Evolutionary conservation across 2,113 vertebrate species (phyloP), one percentile per base, ranked within the genome.

Genomic region (Anas platyrhynchos): DNA sequence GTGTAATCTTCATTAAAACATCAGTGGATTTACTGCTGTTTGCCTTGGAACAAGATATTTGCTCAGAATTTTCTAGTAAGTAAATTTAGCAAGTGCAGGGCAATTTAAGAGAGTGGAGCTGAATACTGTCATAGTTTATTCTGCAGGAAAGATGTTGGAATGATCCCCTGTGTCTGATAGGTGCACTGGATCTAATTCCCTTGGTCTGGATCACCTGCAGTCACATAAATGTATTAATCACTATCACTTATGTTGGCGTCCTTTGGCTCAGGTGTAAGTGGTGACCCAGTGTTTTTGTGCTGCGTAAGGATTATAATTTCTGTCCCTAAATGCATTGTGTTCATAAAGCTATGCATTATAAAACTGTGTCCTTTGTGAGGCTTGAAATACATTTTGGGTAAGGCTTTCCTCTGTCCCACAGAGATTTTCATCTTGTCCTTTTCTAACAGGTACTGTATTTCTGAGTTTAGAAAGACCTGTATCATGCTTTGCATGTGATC

Each of bases 21-120:
- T 17, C 69, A 6, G 41, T 76, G 95, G 96, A 93, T 96, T 97
- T 95, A 73, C 76, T 43, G 72, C 46, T 75, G 23, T 76, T 80
- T 48, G 17, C 59, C 41, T 58, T 44, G 46, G 56, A 80, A 41
- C 26, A 29, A 88, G 81, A 22, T 78, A 29, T 82, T 81, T 85
- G 81, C 48, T 13, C 44, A 62, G 76, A 87, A 29, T 89, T 91
- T 96, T 87, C 83, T 73, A 63, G 83, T 78, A 74, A 89, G 87
- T 74, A 38, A 77, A 94, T 93, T 88, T 61, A 89, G 84, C 56
- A 69, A 78, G 59, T 56, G 78, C 81, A 80, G 81, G 78, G 84
- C 38, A n/a, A 26, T 78, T 58, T 12, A 50, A 56, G 84, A 77
- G 90, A 93, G 92, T 2, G 11, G 71, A 94, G 55, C 71, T 86